These are phyloP conservation scores for Camponotus fellah DNA, from an alignment of 2,888 invertebrate genomes.

Conservation along the genomic window DNA sequence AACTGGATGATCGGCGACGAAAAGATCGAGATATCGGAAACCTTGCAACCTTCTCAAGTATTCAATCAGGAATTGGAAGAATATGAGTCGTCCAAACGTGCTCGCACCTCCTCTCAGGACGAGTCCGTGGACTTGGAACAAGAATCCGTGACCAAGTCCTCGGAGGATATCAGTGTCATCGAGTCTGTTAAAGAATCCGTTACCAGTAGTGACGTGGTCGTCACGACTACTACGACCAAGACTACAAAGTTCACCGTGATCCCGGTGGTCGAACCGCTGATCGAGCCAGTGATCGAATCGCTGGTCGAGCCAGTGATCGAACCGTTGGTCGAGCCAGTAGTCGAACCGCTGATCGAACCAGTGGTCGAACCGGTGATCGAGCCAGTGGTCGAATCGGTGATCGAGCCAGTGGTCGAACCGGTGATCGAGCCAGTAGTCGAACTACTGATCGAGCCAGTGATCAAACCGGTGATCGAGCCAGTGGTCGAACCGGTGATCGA, in stretches of 20 bases:
- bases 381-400: conserved; percentile 72
- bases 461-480: conserved; percentile 76
- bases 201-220: conserved; percentile 7
- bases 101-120: conserved; percentile 69
- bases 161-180: conserved; percentile 75
- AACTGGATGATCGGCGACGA: conserved; percentile 85
- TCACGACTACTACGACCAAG: conserved; percentile 30
- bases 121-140: conserved; percentile 74
- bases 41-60: conserved; percentile 81
- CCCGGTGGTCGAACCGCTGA: conserved; percentile 75
- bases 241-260: conserved; percentile 79
- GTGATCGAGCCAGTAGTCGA: no score
- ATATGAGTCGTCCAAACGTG: conserved; percentile 76
- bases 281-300: conserved; percentile 79
- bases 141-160: conserved; percentile 76
- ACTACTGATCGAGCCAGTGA: conserved; percentile 75
- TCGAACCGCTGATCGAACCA: conserved; percentile 73
- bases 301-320: conserved; percentile 75
- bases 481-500: conserved; percentile 77
- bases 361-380: conserved; percentile 78
- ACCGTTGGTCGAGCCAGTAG: not conserved
- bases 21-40: conserved; percentile 83
- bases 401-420: conserved; percentile 70
- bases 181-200: conserved; percentile 73
- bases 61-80: conserved; percentile 84